A percentile compares a stretch with the other conserved stretches of the same genome.
Conservation (phyloP, 1,140 invertebrate genomes). For the Drosophila persimilis region DNA sequence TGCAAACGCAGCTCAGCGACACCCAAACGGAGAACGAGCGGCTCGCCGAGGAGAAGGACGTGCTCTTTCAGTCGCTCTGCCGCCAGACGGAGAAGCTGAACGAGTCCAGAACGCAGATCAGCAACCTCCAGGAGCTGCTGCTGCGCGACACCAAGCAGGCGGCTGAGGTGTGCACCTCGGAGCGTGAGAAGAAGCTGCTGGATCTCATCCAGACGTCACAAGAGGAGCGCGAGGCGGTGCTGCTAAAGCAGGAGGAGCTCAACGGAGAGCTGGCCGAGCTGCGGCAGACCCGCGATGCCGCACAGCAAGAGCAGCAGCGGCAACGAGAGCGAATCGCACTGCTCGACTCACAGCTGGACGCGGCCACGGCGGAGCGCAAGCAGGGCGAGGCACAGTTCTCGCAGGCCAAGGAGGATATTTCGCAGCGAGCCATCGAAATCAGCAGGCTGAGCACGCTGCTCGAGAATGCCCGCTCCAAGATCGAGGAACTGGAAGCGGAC, state of each 20-base stretch:
- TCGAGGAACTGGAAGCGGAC: conserved; percentile 86
- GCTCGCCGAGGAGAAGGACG: conserved; percentile 93
- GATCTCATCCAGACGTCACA: conserved; percentile 93
- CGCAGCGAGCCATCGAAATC: conserved; percentile 89
- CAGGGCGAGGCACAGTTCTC: conserved; percentile 88
- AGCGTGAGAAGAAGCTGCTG: conserved; percentile 93
- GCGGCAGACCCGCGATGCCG: conserved; percentile 83
- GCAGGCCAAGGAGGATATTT: conserved; percentile 87
- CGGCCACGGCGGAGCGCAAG: conserved; percentile 88
- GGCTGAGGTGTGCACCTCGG: conserved; percentile 86
- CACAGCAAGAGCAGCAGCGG: conserved; percentile 86
- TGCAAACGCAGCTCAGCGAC: conserved; percentile 93
- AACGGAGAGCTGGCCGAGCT: conserved; percentile 86
- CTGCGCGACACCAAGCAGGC: conserved; percentile 85
- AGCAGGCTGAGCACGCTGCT: conserved; percentile 89
- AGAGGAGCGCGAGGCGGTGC: conserved; percentile 89
- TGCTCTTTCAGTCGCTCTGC: conserved; percentile 95
- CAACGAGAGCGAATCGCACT: conserved; percentile 87
- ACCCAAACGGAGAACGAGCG: conserved; percentile 94
- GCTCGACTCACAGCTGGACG: conserved; percentile 89
- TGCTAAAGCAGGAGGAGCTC: conserved; percentile 92
- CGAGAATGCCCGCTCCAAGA: conserved; percentile 91
- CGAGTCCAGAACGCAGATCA: conserved; percentile 88
- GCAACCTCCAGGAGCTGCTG: conserved; percentile 89
- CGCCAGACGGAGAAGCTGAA: conserved; percentile 95